phyloP scores from a whole-genome alignment of 2,113 vertebrate genomes.

The Opisthocomus hoazin region DNA sequence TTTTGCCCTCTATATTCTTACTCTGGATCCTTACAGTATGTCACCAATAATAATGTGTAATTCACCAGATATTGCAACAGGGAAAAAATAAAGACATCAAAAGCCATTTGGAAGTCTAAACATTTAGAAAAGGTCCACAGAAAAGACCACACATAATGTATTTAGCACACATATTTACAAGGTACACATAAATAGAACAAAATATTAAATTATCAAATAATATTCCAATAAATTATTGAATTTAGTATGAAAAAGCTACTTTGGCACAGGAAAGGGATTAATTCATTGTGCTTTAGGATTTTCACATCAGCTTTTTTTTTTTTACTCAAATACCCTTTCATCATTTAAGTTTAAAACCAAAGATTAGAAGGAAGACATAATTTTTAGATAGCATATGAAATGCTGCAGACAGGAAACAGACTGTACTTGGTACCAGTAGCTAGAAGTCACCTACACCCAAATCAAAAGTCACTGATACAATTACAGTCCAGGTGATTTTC shows the following conservation, averaged over 20 bases:
- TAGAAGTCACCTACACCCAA: not conserved
- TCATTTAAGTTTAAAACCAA: not conserved
- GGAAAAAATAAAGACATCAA: not conserved
- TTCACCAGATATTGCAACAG: not conserved
- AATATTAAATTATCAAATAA: not conserved
- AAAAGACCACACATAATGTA: accelerated
- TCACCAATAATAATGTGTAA: not conserved
- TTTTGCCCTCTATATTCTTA: not conserved
- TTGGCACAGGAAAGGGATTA: too few relatives aligned
- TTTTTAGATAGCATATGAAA: not conserved
- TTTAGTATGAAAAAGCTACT: not conserved
- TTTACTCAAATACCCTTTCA: not conserved
- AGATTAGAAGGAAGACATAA: not conserved
- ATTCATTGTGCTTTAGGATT: too few relatives aligned
- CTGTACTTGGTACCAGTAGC: not conserved
- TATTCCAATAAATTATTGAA: not conserved
- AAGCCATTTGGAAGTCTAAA: not conserved
- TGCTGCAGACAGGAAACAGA: not conserved
- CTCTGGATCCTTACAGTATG: not conserved
- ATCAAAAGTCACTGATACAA: not conserved
- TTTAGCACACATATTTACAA: not conserved
- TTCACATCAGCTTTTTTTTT: not conserved
- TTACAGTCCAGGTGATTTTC: not conserved
- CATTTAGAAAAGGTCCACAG: not conserved
- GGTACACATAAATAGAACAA: not conserved